phyloP scores from a whole-genome alignment of 2,797 vertebrate genomes.

The Vespertilio murinus region DNA sequence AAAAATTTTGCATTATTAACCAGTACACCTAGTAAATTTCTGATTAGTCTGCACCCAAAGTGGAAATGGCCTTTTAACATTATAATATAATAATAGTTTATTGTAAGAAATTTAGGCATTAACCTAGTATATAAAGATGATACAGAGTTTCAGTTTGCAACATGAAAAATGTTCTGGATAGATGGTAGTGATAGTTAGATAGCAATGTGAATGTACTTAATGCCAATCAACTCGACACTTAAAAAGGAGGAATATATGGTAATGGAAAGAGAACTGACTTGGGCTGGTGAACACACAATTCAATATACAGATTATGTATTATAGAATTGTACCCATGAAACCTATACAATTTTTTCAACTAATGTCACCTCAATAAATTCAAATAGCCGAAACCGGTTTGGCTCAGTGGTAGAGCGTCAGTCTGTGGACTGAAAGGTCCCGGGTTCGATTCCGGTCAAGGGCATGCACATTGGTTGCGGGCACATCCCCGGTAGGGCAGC shows the following conservation, averaged over 20 bases:
- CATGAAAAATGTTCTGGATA: conserved; percentile 12
- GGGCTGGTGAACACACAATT: not conserved
- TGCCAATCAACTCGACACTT: not conserved
- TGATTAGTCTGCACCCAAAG: conserved; percentile 61
- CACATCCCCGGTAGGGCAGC: too few relatives aligned
- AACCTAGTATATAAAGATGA: not conserved
- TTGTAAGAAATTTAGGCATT: conserved; percentile 56
- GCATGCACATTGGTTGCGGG: too few relatives aligned
- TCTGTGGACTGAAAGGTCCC: too few relatives aligned
- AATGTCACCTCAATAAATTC: not conserved
- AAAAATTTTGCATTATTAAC: too few relatives aligned
- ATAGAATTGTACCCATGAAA: too few relatives aligned
- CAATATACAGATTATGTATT: too few relatives aligned
- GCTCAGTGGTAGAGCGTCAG: too few relatives aligned
- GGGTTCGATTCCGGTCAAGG: too few relatives aligned
- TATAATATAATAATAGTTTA: conserved; percentile 53
- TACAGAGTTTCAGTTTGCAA: not conserved
- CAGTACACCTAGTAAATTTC: conserved; percentile 25
- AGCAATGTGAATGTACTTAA: not conserved
- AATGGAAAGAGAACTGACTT: not conserved
- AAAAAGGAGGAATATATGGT: not conserved
- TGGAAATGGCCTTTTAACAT: conserved; percentile 55
- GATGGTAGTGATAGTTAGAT: not conserved
- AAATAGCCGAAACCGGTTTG: not conserved
- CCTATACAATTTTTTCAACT: too few relatives aligned